Evolutionary conservation across 2,888 invertebrate species (phyloP), one percentile per base, ranked within the genome.

Genomic region (Oligia latruncula): DNA sequence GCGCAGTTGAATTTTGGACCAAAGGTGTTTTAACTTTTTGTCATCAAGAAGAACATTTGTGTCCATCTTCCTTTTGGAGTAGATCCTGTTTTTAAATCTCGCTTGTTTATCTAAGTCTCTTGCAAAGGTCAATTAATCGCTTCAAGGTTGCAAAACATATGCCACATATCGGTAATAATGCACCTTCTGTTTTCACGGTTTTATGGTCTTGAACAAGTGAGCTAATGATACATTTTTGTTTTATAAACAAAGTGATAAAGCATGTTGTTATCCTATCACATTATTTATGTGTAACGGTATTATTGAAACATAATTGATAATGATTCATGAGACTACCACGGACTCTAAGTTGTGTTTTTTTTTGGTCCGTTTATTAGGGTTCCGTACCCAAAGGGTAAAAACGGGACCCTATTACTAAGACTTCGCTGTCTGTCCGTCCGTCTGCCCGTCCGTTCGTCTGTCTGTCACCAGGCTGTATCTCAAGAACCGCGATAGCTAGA

Each of bases 231-330:
- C 3, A 9, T 46, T 67, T 55, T 64, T 83, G 79, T 80, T 84
- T 83, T 49, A 29, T 80, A 80, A 84, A 83, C 71, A 79, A 49
- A 17, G 52, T 40, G 52, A 84, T 65, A 74, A 66, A 40, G 8
- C 23, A 43, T 52, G 17, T 58, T 23, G 40, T 55, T 65, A 62
- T 65, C 35, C 15, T 74, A 71, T 79, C 79, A 60, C 17, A 43
- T 73, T 70, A n/a, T 64, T 68, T 64, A 35, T n/a, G 49, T 60
- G 52, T 71, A 49, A 35, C 40, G 52, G 71, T 66, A 65, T 81
- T 70, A 49, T 60, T 81, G 23, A 40, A 81, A 78, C 35, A 73
- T 62, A 15, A 49, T 52, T 84, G 79, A 71, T 71, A 78, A 83
- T 20, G 58, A n/a, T 58, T 58, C 58, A 58, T 60, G 40, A 29